phyloP scores from a whole-genome alignment of 2,113 vertebrate genomes.

The Oncorhynchus mykiss region DNA sequence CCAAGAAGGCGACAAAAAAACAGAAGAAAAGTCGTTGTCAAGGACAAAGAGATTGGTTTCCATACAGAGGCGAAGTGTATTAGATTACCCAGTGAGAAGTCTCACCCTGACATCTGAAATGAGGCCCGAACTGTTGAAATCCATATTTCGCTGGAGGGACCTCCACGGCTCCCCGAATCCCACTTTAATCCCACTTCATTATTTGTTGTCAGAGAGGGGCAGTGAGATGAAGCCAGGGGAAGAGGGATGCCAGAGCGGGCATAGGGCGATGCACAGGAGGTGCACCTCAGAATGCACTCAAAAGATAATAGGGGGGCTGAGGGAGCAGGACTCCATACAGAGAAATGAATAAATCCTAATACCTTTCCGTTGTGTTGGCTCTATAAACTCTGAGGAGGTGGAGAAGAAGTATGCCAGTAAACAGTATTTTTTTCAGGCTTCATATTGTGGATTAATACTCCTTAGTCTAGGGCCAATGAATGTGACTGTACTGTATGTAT shows the following conservation, averaged over 20 bases:
- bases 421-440: neutral
- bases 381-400: neutral
- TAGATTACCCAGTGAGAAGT: constrained; percentile 48
- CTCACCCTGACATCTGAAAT: constrained; percentile 47
- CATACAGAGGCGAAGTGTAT: constrained; percentile 45
- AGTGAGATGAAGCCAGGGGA: constrained; percentile 8
- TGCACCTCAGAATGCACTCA: constrained; percentile 6
- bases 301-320: constrained; percentile 22
- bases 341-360: constrained; percentile 19
- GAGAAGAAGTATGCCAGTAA: constrained; percentile 8
- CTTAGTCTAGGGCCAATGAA: neutral
- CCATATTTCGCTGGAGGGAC: constrained; percentile 55
- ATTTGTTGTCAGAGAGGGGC: constrained; percentile 13
- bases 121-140: constrained; percentile 25
- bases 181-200: constrained; percentile 48
- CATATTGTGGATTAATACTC: neutral
- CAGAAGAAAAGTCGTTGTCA: constrained; percentile 54
- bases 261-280: neutral
- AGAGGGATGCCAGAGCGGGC: constrained; percentile 3
- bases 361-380: constrained; percentile 5
- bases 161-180: constrained; percentile 22
- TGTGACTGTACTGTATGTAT: too few species aligned
- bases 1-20: constrained; percentile 5
- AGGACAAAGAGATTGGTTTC: constrained; percentile 56
- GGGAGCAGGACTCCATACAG: constrained; percentile 1